Conservation (phyloP, 1,140 invertebrate species). For the Ceratosolen solmsi region DNA sequence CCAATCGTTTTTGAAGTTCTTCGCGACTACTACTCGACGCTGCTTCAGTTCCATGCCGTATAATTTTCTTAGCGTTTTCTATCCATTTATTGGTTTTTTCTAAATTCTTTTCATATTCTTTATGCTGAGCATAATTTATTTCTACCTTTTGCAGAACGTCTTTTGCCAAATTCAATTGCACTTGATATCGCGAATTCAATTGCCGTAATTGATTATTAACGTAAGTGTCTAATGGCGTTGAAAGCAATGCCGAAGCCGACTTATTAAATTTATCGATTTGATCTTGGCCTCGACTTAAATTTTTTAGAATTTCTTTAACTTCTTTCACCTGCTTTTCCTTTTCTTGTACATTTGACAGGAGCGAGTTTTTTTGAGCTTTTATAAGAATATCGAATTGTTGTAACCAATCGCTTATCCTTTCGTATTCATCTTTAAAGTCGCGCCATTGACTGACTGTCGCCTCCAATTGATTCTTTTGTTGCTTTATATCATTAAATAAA, state of each 20-base stretch:
- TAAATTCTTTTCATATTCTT: conserved; percentile 86
- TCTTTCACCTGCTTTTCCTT: conserved; percentile 89
- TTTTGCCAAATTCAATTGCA: conserved; percentile 91
- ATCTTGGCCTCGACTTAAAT: conserved; percentile 84
- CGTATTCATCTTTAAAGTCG: conserved; percentile 94
- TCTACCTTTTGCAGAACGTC: conserved; percentile 95
- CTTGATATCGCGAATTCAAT: conserved; percentile 92
- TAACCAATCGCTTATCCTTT: conserved; percentile 92
- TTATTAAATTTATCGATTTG: conserved; percentile 90
- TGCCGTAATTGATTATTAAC: conserved; percentile 92
- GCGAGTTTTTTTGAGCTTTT: conserved; percentile 90
- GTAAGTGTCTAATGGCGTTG: conserved; percentile 91
- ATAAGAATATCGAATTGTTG: conserved; percentile 94
- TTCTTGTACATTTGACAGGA: conserved; percentile 86
- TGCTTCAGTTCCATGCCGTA: conserved; percentile 85
- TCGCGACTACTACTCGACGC: conserved; percentile 87
- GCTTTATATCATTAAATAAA: conserved; percentile 88
- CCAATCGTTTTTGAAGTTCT: conserved; percentile 85
- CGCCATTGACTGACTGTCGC: conserved; percentile 87
- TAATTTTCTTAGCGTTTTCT: conserved; percentile 87
- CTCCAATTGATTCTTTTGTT: conserved; percentile 89
- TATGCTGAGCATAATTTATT: conserved; percentile 90
- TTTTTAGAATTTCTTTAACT: conserved; percentile 84
- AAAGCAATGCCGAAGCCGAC: conserved; percentile 82
- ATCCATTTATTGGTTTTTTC: conserved; percentile 91